Base-by-base conservation (phyloP, 2,888 invertebrate species). In the Rhagophthalmus giganteus region DNA sequence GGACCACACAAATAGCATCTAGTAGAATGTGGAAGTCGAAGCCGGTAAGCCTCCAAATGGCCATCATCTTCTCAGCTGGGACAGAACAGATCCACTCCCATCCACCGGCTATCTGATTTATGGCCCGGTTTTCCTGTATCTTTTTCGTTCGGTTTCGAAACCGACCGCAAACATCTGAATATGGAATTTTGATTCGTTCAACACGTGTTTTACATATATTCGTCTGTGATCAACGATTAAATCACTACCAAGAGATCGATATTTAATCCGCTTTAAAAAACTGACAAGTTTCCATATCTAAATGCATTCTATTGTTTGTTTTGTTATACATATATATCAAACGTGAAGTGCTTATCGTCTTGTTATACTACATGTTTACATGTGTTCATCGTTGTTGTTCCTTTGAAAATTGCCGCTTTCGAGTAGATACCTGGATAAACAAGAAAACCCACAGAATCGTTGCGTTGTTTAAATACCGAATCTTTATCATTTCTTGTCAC, bases 11-110 rank as follows among this genome's bases (percentile, higher is more conserved):
- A 38, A 38, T 33, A 28, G 35, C 32, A 30, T 34, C n/a, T 38
- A 28, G 44, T 45, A 48, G 48, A 54, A 54, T 40, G 44, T 39
- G 38, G 37, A 34, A 49, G 39, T 45, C 35, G 39, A 59, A 62
- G 61, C 57, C 62, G 57, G 61, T 62, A 65, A 72, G 69, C 69
- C 67, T 59, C 67, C 62, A 69, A 72, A 71, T 69, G 67, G 68
- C 69, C 66, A 67, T 70, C 70, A 68, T 71, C 68, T 69, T 64
- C 67, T 62, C 61, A 60, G 60, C 52, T 59, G 58, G 63, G 61
- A 63, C 60, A 59, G 59, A 53, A 57, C 59, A 67, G 64, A 70
- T 69, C 70, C 68, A 62, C 63, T 63, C 58, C 59, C 61, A 55
- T 55, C 55, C 53, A 63, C 59, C 62, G 65, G 62, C 59, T 62